Evolutionary conservation across 1,140 invertebrate genomes (phyloP).

Genomic region (Achatina immaculata): DNA sequence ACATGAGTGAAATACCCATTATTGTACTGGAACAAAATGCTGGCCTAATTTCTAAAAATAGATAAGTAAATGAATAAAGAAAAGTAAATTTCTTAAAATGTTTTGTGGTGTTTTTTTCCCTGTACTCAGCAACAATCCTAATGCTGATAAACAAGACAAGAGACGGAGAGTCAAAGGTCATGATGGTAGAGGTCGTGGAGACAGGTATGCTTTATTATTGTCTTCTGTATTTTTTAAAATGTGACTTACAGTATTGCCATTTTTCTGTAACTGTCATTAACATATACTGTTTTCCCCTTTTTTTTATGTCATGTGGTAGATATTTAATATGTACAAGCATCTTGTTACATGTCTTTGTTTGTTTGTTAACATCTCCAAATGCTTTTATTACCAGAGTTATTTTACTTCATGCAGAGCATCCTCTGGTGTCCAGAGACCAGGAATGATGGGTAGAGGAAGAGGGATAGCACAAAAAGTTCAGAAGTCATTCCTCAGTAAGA

Average conservation of each 20-base stretch:
- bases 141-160: slow-evolving; percentile 62
- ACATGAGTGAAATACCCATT: too few species aligned
- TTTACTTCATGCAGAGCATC: slow-evolving; percentile 46
- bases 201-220: slow-evolving; percentile 55
- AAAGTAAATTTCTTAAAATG: not conserved
- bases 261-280: too few species aligned
- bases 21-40: not conserved
- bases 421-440: slow-evolving; percentile 53
- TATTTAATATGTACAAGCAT: too few species aligned
- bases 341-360: too few species aligned
- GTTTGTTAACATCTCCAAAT: too few species aligned
- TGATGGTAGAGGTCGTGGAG: slow-evolving; percentile 56
- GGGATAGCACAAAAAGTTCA: slow-evolving; percentile 43
- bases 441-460: slow-evolving; percentile 45
- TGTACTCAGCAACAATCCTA: slow-evolving; percentile 60
- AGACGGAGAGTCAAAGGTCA: slow-evolving; percentile 54
- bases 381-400: too few species aligned
- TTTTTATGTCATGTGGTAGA: too few species aligned
- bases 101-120: too few species aligned
- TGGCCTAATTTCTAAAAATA: not conserved
- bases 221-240: too few species aligned
- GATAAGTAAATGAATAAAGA: not conserved
- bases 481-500: slow-evolving; percentile 53
- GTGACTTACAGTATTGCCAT: too few species aligned
- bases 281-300: too few species aligned